phyloP scores from a whole-genome alignment of 2,113 vertebrate species.

The Eleginops maclovinus region DNA sequence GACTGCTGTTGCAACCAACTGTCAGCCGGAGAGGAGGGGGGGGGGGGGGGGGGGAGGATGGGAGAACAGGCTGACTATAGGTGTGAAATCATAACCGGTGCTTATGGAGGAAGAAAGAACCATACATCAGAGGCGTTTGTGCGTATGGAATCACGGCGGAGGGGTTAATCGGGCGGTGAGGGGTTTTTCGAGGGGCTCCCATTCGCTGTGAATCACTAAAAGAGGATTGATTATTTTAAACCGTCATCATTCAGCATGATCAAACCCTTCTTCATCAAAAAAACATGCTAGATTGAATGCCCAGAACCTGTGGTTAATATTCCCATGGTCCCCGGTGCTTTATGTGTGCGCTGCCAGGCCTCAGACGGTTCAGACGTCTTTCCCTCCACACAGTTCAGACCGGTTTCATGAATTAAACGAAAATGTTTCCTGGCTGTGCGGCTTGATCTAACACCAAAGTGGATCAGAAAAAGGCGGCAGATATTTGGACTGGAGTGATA shows the following conservation, averaged over 20 bases:
- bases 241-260: conserved; percentile 36
- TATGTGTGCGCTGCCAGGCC: background rate
- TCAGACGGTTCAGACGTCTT: background rate
- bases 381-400: background rate
- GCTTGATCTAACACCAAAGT: conserved; percentile 15
- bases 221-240: conserved; percentile 30
- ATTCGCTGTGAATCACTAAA: conserved; percentile 32
- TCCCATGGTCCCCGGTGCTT: conserved; percentile 12
- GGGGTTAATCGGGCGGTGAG: conserved; percentile 53
- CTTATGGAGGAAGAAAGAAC: conserved; percentile 50
- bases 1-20: conserved; percentile 65
- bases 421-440: background rate
- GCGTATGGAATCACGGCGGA: conserved; percentile 47
- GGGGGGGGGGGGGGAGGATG: conserved; percentile 29
- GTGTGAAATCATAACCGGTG: conserved; percentile 64
- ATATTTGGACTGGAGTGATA: background rate
- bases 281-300: conserved; percentile 34
- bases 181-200: conserved; percentile 21
- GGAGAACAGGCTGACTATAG: conserved; percentile 28
- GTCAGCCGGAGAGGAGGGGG: conserved; percentile 44
- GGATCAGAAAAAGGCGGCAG: conserved; percentile 16
- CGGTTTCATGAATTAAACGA: conserved; percentile 25
- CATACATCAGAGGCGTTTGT: conserved; percentile 58
- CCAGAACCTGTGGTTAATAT: conserved; percentile 31
- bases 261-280: conserved; percentile 27